Base-by-base conservation (phyloP, 2,113 vertebrate species). In the Bagarius yarrelli region DNA sequence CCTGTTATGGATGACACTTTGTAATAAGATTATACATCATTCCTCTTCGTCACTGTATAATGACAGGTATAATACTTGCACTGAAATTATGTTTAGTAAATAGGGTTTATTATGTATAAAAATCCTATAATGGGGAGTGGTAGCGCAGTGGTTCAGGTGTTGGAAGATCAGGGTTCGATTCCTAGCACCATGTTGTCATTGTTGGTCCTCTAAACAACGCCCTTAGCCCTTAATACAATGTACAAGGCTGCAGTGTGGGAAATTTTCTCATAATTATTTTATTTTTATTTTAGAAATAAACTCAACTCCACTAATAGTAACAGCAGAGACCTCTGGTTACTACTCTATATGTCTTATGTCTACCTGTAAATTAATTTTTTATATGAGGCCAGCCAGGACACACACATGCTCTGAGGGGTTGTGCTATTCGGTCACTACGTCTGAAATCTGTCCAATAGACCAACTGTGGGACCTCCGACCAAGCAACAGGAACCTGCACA, bases 401-500 rank as follows among this genome's bases (percentile, higher is more conserved):
- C 70, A 55, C 47, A 72, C 70, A 70, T 79, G 76, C 59, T 57
- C 81, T 63, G 5, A 60, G 36, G 59, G 63, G 23, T 69, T 36
- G 3, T 14, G 83, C 9, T 78, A 59, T 34, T 76, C 80, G 19
- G 21, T 52, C 55, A 60, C 27, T 61, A 66, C 9, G 23, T 75
- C 32, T 64, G 61, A 85, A 80, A 76, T 27, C 34, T n/a, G 1
- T 82, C 70, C 75, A 81, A 53, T 34, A 52, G 59, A 66, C n/a
- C 67, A n/a, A 72, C 76, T 76, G 30, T 75, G 36, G 53, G 70
- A 78, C 52, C 53, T 69, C 80, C 76, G 15, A 64, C 76, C 21
- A 40, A 75, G 79, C 32, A 59, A 79, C 61, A 78, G 81, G 79
- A 85, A 78, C 78, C 83, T 86, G 82, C 87, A 88, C 86, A 87